phyloP scores from a whole-genome alignment of 2,797 vertebrate genomes.

The Rhinoraja longicauda region DNA sequence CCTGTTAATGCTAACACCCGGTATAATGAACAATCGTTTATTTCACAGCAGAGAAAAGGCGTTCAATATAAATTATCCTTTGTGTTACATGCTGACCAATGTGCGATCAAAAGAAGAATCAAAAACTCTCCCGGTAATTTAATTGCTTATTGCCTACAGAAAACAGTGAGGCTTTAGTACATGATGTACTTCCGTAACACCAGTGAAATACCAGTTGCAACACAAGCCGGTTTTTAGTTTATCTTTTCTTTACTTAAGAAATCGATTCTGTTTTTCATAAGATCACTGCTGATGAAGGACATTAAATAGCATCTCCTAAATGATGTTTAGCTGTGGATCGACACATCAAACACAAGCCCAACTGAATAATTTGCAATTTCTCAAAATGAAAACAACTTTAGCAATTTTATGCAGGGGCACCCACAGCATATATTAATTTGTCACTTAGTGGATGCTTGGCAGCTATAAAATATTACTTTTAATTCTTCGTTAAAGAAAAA shows the following conservation, averaged over 20 bases:
- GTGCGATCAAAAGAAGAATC: background rate
- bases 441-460: background rate
- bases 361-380: background rate
- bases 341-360: too few species aligned
- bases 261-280: background rate
- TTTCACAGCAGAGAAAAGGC: background rate
- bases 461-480: background rate
- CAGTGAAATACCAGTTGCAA: background rate
- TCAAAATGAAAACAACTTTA: background rate
- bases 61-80: background rate
- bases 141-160: background rate
- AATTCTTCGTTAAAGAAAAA: background rate
- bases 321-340: background rate
- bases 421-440: background rate
- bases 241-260: background rate
- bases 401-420: background rate
- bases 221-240: background rate
- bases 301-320: background rate
- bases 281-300: background rate
- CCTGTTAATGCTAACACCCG: background rate
- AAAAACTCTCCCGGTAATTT: conserved; percentile 2
- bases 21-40: background rate
- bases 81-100: background rate
- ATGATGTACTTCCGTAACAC: background rate
- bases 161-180: conserved; percentile 4